A percentile compares a stretch with the other conserved stretches of the same genome.
phyloP scores from a whole-genome alignment of 2,113 vertebrate genomes.

The Saimiri boliviensis region DNA sequence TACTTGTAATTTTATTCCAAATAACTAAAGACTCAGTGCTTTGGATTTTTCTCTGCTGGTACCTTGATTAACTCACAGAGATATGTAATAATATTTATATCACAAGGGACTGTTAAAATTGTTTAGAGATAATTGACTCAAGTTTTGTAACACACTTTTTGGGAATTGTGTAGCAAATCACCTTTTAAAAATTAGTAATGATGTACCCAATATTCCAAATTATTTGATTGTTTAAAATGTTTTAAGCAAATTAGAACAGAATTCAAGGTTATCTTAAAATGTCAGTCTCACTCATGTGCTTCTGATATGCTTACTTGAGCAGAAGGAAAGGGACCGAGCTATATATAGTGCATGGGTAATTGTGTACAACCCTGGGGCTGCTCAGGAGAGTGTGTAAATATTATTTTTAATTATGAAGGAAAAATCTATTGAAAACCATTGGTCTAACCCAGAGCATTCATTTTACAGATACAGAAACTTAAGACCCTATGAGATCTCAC shows the following conservation, averaged over 20 bases:
- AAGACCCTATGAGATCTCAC: not conserved
- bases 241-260: constrained; percentile 39
- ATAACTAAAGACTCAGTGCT: not conserved
- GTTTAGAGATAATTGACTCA: not conserved
- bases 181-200: constrained; percentile 41
- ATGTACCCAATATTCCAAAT: constrained; percentile 28
- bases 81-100: not conserved
- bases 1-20: not conserved
- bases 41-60: not conserved
- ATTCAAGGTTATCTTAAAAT: constrained; percentile 56
- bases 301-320: constrained; percentile 17
- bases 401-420: constrained; percentile 31
- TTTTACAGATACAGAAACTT: constrained; percentile 31
- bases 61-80: not conserved
- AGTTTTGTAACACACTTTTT: not conserved
- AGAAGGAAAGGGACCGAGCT: not conserved
- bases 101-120: not conserved
- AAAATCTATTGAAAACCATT: not conserved
- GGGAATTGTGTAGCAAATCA: constrained; percentile 5
- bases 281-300: not conserved
- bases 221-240: constrained; percentile 47
- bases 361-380: not conserved
- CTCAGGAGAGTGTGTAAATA: not conserved
- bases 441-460: not conserved
- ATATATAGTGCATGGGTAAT: not conserved